Evolutionary conservation across 1,140 invertebrate genomes (phyloP).

Genomic region (Drosophila dunni): DNA sequence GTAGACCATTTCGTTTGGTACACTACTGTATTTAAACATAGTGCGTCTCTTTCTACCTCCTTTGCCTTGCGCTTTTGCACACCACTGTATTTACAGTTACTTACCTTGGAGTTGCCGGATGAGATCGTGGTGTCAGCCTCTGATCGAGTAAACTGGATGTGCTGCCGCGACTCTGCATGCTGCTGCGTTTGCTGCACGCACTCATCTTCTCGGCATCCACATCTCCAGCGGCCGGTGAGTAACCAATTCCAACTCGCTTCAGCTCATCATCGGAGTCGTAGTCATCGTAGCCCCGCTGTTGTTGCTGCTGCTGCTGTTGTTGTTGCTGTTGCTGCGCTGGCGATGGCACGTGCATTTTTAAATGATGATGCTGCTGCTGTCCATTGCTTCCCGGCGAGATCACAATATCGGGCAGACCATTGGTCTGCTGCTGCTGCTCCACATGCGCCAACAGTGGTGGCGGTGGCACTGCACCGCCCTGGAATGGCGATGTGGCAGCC

Average conservation of each 20-base stretch:
- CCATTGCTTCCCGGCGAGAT: slow-evolving; percentile 82
- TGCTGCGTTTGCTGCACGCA: slow-evolving; percentile 94
- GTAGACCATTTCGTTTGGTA: neutral
- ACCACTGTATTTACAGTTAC: neutral
- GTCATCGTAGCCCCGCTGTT: slow-evolving; percentile 89
- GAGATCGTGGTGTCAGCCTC: slow-evolving; percentile 93
- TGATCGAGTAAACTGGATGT: slow-evolving; percentile 93
- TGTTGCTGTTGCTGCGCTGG: slow-evolving; percentile 55
- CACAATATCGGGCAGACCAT: slow-evolving; percentile 77
- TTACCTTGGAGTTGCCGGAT: slow-evolving; percentile 93
- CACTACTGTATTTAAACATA: neutral
- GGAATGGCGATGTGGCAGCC: slow-evolving; percentile 83
- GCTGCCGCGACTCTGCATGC: slow-evolving; percentile 95
- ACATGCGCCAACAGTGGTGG: slow-evolving; percentile 60
- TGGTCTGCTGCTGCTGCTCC: slow-evolving; percentile 55
- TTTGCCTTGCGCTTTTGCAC: neutral
- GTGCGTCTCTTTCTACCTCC: neutral
- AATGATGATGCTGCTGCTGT: slow-evolving; percentile 65
- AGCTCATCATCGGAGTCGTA: slow-evolving; percentile 96
- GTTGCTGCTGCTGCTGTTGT: slow-evolving; percentile 58
- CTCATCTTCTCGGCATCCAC: slow-evolving; percentile 83
- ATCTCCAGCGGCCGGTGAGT: slow-evolving; percentile 91
- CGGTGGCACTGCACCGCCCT: slow-evolving; percentile 49
- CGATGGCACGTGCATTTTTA: slow-evolving; percentile 65
- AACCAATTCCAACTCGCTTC: slow-evolving; percentile 93